phyloP scores from a whole-genome alignment of 2,888 invertebrate genomes.

The Eristalis pertinax region DNA sequence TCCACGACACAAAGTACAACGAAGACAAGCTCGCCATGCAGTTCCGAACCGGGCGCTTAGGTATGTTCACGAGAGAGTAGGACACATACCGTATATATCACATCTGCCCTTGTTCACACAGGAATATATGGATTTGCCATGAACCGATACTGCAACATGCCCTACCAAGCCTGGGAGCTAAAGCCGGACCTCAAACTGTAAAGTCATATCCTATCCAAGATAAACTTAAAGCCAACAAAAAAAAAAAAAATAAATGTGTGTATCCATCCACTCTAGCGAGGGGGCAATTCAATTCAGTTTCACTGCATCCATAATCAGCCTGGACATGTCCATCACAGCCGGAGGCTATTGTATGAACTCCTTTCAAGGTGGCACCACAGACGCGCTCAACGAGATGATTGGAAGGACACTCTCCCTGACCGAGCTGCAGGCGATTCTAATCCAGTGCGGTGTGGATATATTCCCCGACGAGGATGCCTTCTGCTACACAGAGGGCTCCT shows the following conservation, averaged over 20 bases:
- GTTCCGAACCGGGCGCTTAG: slow-evolving; percentile 88
- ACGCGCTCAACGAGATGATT: slow-evolving; percentile 78
- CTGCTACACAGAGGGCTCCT: slow-evolving; percentile 86
- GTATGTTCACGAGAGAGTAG: slow-evolving; percentile 74
- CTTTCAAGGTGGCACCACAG: slow-evolving; percentile 80
- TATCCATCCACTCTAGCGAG: slow-evolving; percentile 72
- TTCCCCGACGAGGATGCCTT: slow-evolving; percentile 91
- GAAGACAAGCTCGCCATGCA: slow-evolving; percentile 91
- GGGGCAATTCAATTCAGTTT: slow-evolving; percentile 82
- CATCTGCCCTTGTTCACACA: slow-evolving; percentile 73
- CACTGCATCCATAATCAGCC: slow-evolving; percentile 83
- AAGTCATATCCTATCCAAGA: slow-evolving; percentile 7
- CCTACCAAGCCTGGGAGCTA: slow-evolving; percentile 93
- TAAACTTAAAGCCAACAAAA: background rate
- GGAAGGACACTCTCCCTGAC: slow-evolving; percentile 77
- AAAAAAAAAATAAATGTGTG: background rate
- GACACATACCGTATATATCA: background rate
- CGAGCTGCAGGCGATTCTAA: slow-evolving; percentile 79
- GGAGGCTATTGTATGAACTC: slow-evolving; percentile 79
- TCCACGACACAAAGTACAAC: slow-evolving; percentile 91
- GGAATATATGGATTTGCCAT: slow-evolving; percentile 89
- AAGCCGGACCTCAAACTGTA: slow-evolving; percentile 85
- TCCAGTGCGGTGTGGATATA: slow-evolving; percentile 89
- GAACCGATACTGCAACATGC: slow-evolving; percentile 89
- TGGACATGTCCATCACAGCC: slow-evolving; percentile 83